Percentiles rank a stretch among this genome's conserved stretches.
phyloP scores from a whole-genome alignment of 2,797 vertebrate genomes.

The Acanthurus leucopareius region DNA sequence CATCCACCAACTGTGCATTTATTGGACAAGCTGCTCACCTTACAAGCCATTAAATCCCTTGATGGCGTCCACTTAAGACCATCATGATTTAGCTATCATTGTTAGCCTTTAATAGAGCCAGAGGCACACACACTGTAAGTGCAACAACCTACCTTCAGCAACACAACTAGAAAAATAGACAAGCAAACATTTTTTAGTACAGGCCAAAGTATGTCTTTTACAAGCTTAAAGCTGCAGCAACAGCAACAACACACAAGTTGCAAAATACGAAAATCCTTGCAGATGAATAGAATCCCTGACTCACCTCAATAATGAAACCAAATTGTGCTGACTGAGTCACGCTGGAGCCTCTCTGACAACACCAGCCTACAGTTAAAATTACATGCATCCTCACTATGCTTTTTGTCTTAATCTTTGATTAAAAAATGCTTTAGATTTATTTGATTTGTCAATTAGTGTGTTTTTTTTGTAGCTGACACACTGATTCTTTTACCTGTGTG shows the following conservation, averaged over 20 bases:
- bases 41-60: slow-evolving; percentile 7
- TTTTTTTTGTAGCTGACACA: background rate
- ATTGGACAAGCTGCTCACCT: background rate
- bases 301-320: background rate
- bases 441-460: background rate
- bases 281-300: background rate
- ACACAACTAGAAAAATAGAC: too few relatives aligned
- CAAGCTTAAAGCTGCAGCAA: too few relatives aligned
- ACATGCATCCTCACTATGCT: background rate
- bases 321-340: too few relatives aligned
- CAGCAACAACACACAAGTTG: too few relatives aligned
- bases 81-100: background rate
- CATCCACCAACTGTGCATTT: background rate
- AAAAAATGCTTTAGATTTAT: background rate
- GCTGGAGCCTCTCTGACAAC: too few relatives aligned
- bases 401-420: background rate
- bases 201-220: too few relatives aligned
- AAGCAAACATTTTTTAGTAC: too few relatives aligned
- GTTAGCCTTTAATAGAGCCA: background rate
- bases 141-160: too few relatives aligned
- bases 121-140: too few relatives aligned
- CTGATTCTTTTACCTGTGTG: background rate
- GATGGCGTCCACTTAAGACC: slow-evolving; percentile 10
- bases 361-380: background rate
- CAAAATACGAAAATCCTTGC: background rate